Base-by-base conservation (phyloP, 2,797 vertebrate species). In the Coccyzus lansbergi region DNA sequence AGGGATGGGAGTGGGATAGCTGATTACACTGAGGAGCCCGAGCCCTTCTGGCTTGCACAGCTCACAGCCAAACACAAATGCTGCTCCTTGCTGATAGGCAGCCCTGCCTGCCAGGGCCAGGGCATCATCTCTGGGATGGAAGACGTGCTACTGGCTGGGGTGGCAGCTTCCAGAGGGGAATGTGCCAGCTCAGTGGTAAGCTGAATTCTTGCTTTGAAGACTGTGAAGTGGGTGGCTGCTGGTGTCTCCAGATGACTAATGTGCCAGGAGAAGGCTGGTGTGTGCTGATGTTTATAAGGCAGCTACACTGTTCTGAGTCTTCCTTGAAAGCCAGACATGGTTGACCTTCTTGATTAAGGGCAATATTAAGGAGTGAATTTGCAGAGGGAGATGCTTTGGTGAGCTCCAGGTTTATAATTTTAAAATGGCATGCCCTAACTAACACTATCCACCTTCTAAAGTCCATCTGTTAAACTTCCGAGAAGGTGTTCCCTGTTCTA, bases 21-120 rank as follows among this genome's bases (percentile, higher is more conserved):
- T 24, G 49, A 63, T 20, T 46, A 44, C 0, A 0, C 22, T 0
- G 1, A 59, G 36, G 28, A 69, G 15, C 63, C 33, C 0, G 0
- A 58, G 18, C 33, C 29, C 44, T 14, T 18, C 33, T 0, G 0
- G 15, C 29, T 15, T 10, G 20, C 11, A 29, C n/a, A 70, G 20
- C 15, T 69, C 63, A 44, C 40, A 33, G 31, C 48, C 74, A 46
- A 3, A 4, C 20, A 22, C 10, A 76, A 33, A 40, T 74, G 31
- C 49, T 58, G 42, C 11, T 25, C 13, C 49, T 72, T 31, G 28
- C 16, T 53, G 15, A 60, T 34, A n/a, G 14, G 7, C 19, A 31
- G 7, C 33, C n/a, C 24, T 0, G 1, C 33, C 42, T 63, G 29
- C 28, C 0, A 1, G 31, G 22, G 10, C 26, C 16, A 29, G 44